These are phyloP conservation scores for Pseudomyrmex sp. DNA, from an alignment of 1,140 invertebrate species.

Conservation along the genomic window DNA sequence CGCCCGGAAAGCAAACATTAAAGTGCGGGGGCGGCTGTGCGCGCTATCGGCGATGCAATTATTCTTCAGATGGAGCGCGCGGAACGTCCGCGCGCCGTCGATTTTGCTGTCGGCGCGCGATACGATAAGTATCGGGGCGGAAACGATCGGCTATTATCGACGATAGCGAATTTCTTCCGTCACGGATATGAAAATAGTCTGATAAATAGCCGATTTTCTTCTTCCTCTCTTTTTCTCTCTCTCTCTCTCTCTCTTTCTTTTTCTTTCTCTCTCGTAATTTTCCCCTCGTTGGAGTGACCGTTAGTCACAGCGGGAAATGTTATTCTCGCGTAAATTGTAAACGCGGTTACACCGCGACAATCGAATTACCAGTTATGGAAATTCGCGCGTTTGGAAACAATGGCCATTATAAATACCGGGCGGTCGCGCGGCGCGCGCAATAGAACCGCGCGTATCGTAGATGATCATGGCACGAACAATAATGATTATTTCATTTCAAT, in stretches of 20 bases:
- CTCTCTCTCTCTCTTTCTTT: not conserved
- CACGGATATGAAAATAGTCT: no score
- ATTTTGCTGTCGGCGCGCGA: constrained; percentile 59
- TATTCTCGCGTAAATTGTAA: constrained; percentile 51
- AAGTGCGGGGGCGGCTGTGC: constrained; percentile 23
- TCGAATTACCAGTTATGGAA: constrained; percentile 70
- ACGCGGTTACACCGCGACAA: constrained; percentile 52
- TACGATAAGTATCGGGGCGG: constrained; percentile 30
- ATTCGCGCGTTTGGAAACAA: constrained; percentile 62
- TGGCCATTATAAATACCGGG: constrained; percentile 58
- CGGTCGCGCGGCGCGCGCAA: not conserved
- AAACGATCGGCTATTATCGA: constrained; percentile 1
- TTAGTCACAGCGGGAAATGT: constrained; percentile 40
- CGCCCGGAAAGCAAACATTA: constrained; percentile 57
- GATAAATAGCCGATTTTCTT: no score
- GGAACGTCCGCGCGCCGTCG: constrained; percentile 16
- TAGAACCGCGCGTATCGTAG: constrained; percentile 42
- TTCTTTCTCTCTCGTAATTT: not conserved
- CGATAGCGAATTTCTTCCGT: not conserved
- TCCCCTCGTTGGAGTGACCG: not conserved
- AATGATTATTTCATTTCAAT: constrained; percentile 73
- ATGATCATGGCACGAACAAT: constrained; percentile 61
- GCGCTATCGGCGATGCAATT: constrained; percentile 69
- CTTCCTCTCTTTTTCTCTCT: no score
- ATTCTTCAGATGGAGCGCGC: constrained; percentile 57